A percentile compares a stretch with the other conserved stretches of the same genome.
Conservation (phyloP, 1,140 invertebrate genomes). For the Hirudo medicinalis region DNA sequence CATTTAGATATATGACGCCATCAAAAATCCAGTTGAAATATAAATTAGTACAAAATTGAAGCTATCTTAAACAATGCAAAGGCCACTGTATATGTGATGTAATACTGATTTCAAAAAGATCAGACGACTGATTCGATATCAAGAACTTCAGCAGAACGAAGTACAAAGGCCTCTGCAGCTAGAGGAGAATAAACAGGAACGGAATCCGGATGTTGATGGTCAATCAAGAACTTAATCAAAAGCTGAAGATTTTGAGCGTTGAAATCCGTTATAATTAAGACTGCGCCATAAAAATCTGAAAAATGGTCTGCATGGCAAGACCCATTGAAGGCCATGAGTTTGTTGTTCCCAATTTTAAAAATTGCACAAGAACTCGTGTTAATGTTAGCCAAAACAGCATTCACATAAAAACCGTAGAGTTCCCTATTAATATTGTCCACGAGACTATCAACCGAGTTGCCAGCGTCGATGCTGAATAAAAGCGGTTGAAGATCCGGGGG, state of each 20-base stretch:
- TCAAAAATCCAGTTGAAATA: too few relatives aligned
- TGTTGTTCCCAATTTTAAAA: conserved; percentile 16
- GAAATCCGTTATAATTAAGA: conserved; percentile 20
- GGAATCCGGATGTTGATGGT: conserved; percentile 21
- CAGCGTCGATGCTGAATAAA: conserved; percentile 18
- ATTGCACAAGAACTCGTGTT: conserved; percentile 19
- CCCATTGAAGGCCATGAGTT: conserved; percentile 22
- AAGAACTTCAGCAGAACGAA: conserved; percentile 22
- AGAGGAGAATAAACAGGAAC: conserved; percentile 22
- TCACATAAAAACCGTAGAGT: conserved; percentile 21
- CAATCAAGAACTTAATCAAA: conserved; percentile 22
- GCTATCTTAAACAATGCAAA: too few relatives aligned
- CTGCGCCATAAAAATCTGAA: conserved; percentile 21
- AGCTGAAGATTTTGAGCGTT: conserved; percentile 24
- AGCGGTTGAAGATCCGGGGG: conserved; percentile 20
- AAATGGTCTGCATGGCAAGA: conserved; percentile 22
- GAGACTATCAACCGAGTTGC: conserved; percentile 21
- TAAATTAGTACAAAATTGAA: too few relatives aligned
- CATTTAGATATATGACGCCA: too few relatives aligned
- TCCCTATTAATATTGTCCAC: conserved; percentile 22
- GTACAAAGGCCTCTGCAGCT: conserved; percentile 20
- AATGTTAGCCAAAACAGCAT: conserved; percentile 21
- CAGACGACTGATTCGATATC: conserved; percentile 19
- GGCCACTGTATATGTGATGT: too few relatives aligned
- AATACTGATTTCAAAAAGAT: not conserved